Evolutionary conservation across 1,140 invertebrate genomes (phyloP).

Genomic region (Gonatopus flavifemur): DNA sequence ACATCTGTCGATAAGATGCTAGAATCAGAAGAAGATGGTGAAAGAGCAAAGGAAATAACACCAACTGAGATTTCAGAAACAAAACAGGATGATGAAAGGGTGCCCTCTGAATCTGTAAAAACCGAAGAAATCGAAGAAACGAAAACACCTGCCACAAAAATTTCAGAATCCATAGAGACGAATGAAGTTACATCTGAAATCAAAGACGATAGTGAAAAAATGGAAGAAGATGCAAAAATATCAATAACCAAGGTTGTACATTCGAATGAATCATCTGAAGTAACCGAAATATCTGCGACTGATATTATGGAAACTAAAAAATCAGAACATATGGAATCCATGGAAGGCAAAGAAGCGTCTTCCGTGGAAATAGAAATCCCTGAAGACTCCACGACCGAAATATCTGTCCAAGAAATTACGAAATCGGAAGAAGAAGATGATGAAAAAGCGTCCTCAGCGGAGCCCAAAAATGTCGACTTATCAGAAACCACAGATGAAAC

Average conservation of each 20-base stretch:
- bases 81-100: background rate
- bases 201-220: background rate
- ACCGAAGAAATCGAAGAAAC: background rate
- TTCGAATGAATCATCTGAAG: slow-evolving; percentile 2
- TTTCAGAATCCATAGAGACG: background rate
- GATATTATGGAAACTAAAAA: no score
- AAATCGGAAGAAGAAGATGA: slow-evolving; percentile 5
- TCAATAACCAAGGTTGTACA: background rate
- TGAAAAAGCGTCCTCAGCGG: no score
- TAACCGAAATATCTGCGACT: no score
- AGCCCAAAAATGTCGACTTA: no score
- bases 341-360: no score
- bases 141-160: background rate
- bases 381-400: no score
- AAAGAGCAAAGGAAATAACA: background rate
- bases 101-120: background rate
- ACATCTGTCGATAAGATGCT: slow-evolving; percentile 10
- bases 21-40: background rate
- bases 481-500: no score
- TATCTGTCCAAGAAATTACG: background rate
- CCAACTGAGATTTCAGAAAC: background rate
- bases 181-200: background rate
- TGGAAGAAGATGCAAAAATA: background rate
- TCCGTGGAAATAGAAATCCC: background rate
- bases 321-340: no score